Evolutionary conservation across 2,113 vertebrate species (phyloP), one percentile per base, ranked within the genome.

Genomic region (Megaceryle maxima): DNA sequence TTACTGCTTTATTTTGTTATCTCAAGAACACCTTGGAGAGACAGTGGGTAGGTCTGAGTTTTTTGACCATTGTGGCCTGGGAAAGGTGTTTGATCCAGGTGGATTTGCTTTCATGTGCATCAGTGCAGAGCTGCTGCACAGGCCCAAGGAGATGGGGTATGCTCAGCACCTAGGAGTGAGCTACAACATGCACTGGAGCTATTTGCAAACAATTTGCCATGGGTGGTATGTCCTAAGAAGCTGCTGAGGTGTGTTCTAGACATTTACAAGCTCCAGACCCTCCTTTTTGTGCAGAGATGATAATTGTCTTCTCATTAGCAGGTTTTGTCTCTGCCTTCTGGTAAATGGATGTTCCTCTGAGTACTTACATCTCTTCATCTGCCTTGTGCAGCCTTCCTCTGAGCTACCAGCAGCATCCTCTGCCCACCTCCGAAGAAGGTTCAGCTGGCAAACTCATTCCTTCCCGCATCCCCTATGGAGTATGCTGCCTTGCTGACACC

Each of bases 91-190:
- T 66, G 53, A 33, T 63, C 13, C 8, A 5, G 21, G 12, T 73
- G 24, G 37, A 37, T 60, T 83, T 86, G 20, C 37, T 85, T 50
- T 44, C 14, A 2, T 15, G 17, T 22, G 5, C 22, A 25, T 39
- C 13, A 10, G 24, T 15, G 17, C 24, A 39, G 64, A 75, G 16
- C 20, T 66, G n/a, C 33, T 5, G 11, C 1, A 1, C 0, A 4
- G 44, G 15, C 21, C 44, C 53, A 28, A 50, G 73, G 35, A 6
- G 4, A 9, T 4, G 1, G 33, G 19, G 24, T 10, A 1, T 46
- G 33, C 35, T 69, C 43, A 77, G 69, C 59, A 56, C 29, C 26
- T 26, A 44, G 35, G 25, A 31, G 11, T 62, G 50, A 20, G 31
- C 50, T 80, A 19, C 35, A 68, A 18, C 7, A 11, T 5, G 5